phyloP scores from a whole-genome alignment of 2,797 vertebrate species.

The Muscicapa comitata region DNA sequence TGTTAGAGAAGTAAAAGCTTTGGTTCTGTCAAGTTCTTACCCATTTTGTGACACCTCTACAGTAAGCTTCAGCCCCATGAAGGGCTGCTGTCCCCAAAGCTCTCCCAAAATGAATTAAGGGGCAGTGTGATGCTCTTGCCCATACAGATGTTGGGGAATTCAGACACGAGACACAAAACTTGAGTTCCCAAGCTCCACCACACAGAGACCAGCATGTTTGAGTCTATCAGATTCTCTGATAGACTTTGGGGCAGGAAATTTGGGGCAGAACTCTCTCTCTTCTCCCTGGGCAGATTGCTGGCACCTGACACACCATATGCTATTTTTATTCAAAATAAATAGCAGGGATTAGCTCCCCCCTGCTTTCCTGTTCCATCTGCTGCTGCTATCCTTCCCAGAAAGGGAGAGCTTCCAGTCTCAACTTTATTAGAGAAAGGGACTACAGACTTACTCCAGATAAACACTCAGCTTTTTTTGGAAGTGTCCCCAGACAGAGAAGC shows the following conservation, averaged over 20 bases:
- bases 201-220: neutral
- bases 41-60: neutral
- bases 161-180: neutral
- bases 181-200: neutral
- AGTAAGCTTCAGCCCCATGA: neutral
- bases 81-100: neutral
- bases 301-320: neutral
- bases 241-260: neutral
- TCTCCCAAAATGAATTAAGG: neutral
- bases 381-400: neutral
- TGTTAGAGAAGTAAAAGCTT: neutral
- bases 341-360: neutral
- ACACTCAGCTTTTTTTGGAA: neutral
- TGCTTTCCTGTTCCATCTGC: neutral
- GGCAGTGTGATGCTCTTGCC: neutral
- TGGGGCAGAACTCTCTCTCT: neutral
- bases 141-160: neutral
- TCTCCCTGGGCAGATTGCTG: neutral
- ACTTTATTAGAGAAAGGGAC: neutral
- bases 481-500: neutral
- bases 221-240: neutral
- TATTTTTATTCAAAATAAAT: conserved; percentile 10
- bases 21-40: neutral
- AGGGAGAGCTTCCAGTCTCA: neutral
- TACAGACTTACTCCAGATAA: neutral